phyloP scores from a whole-genome alignment of 2,797 vertebrate genomes.

The Gadopsis bispinosus region DNA sequence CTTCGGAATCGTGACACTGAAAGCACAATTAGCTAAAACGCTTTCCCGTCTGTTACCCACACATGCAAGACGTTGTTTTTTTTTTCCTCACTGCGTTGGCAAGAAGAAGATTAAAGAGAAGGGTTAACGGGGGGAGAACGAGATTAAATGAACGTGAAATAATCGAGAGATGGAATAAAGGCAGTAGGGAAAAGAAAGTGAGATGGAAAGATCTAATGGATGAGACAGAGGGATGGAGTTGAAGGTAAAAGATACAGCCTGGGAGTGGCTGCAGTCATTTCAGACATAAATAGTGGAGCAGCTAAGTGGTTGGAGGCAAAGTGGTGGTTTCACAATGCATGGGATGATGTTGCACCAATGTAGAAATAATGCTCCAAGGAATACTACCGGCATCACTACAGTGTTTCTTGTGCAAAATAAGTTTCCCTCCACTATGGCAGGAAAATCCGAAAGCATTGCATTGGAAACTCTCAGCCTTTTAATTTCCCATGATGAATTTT shows the following conservation, averaged over 20 bases:
- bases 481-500: constrained; percentile 24
- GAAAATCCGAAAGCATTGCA: neutral
- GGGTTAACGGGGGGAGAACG: neutral
- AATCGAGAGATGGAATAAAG: constrained; percentile 9
- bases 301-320: constrained; percentile 37
- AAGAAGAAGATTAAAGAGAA: too few species aligned
- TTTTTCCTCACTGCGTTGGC: too few species aligned
- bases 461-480: constrained; percentile 16
- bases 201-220: constrained; percentile 45
- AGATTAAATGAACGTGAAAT: constrained; percentile 8
- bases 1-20: neutral
- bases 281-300: constrained; percentile 38
- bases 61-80: neutral
- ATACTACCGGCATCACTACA: neutral
- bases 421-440: neutral
- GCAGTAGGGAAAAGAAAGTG: neutral
- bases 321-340: constrained; percentile 19
- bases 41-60: neutral
- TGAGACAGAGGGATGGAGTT: neutral
- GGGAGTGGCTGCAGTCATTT: constrained; percentile 35
- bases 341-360: constrained; percentile 3
- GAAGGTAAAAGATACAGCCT: constrained; percentile 32
- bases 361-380: neutral
- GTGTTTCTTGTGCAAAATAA: neutral
- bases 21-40: neutral